Base-by-base conservation (phyloP, 1,140 invertebrate genomes). In the Tetramorium parvispinum region DNA sequence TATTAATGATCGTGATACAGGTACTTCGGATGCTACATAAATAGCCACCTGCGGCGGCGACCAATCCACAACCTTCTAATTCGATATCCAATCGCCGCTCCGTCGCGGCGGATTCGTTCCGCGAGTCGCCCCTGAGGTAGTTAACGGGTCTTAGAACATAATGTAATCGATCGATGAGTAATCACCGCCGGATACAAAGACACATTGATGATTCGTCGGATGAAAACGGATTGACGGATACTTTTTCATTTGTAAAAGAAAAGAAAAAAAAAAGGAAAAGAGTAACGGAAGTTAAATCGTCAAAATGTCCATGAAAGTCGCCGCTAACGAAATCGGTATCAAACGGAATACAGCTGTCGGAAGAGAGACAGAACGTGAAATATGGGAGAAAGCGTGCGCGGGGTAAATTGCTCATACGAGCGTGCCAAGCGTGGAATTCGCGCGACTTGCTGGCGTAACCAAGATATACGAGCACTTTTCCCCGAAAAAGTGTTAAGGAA, bases 401-500 rank as follows among this genome's bases (percentile, higher is more conserved):
- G 70, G 32, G 78, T 79, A 83, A 83, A 88, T 89, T 89, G 85
- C 68, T 86, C 32, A 85, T 91, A 87, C 87, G 86, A 91, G 86
- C 71, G 75, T 85, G 88, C 78, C 81, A 88, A 76, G 82, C 71
- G 85, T 79, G 85, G 82, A 87, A 85, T 90, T 89, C 85, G 87
- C 68, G 91, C 86, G 91, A 91, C 88, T 89, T 91, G 65, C 57
- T 70, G 89, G 92, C 91, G 91, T 94, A 94, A 94, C 93, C 92
- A 94, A 94, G 94, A 94, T 94, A 92, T 94, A 94, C 92, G 94
- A 94, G 88, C 92, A 90, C 92, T 92, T 91, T 92, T 91, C 88
- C 90, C 89, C 92, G 89, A 94, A 94, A 94, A 94, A 94, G 93
- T 94, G 93, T 94, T 94, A 94, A 94, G 94, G 93, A 94, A 94